Percentiles rank a stretch among this genome's conserved stretches.
Evolutionary conservation across 2,888 invertebrate species (phyloP).

Genomic region (Drosophila rellima): DNA sequence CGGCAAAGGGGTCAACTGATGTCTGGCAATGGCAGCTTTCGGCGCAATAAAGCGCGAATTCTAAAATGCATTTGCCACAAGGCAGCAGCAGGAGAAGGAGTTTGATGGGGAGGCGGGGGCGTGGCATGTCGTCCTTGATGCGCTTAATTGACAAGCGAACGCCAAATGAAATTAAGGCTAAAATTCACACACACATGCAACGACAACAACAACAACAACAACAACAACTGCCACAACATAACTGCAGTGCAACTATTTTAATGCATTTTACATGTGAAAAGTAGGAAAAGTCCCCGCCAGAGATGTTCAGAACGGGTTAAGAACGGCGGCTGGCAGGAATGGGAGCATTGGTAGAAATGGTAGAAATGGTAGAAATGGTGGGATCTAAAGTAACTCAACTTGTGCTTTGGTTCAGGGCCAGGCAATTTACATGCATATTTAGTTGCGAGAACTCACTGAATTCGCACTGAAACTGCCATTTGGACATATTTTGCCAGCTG

Average conservation of each 20-base stretch:
- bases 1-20: constrained; percentile 11
- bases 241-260: constrained; percentile 52
- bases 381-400: constrained; percentile 25
- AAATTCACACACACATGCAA: constrained; percentile 25
- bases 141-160: constrained; percentile 73
- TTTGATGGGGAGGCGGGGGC: not conserved
- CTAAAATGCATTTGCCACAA: constrained; percentile 35
- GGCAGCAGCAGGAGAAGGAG: not conserved
- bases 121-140: constrained; percentile 59
- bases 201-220: not conserved
- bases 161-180: constrained; percentile 64
- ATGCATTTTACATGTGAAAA: constrained; percentile 59
- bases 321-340: too few species aligned
- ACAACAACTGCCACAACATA: not conserved
- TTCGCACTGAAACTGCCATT: constrained; percentile 3
- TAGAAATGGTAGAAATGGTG: too few species aligned
- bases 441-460: constrained; percentile 19
- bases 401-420: constrained; percentile 35
- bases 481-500: constrained; percentile 26
- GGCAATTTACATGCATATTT: constrained; percentile 49
- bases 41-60: constrained; percentile 25
- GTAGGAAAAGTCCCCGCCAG: not conserved
- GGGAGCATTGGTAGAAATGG: too few species aligned
- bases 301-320: not conserved
- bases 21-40: constrained; percentile 23